Evolutionary conservation across 2,888 invertebrate species (phyloP), one percentile per base, ranked within the genome.

Genomic region (Monoplex corrugatus): DNA sequence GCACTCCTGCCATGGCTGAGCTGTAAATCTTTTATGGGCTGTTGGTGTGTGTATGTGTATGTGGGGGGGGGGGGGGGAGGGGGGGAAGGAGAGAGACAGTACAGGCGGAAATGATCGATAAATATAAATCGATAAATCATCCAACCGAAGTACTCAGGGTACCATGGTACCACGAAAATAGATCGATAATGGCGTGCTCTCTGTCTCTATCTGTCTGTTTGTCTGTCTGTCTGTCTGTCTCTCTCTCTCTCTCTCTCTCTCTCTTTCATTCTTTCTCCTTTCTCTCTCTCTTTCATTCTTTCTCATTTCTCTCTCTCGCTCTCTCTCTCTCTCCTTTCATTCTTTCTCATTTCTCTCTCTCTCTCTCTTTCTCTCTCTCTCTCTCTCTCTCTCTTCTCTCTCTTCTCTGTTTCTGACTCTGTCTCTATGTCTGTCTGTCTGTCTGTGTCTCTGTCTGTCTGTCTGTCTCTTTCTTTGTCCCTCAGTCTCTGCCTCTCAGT

Each of bases 391-490:
- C n/a, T n/a, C n/a, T n/a, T n/a, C n/a, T n/a, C n/a, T n/a, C n/a
- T n/a, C n/a, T n/a, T n/a, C n/a, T n/a, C n/a, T n/a, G n/a, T n/a
- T n/a, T n/a, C n/a, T n/a, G n/a, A n/a, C n/a, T n/a, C n/a, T n/a
- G n/a, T n/a, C n/a, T n/a, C n/a, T n/a, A n/a, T n/a, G n/a, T 72
- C 13, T 72, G 32, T 72, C 6, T n/a, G 32, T 72, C 13, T 72
- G 32, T 72, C 13, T 80, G 23, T 80, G 80, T 80, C 40, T 80
- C 40, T 80, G 80, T 80, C 40, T 80, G 80, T 43, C 45, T 83
- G 83, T 83, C 45, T 83, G 45, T n/a, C 45, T n/a, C n/a, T 45
- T 28, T 45, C 45, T n/a, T n/a, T 28, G 83, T 28, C n/a, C n/a
- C 10, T 45, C 45, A 45, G 45, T 45, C 32, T 83, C 45, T 45